A percentile compares a stretch with the other conserved stretches of the same genome.
These are phyloP conservation scores for Pogonomyrmex barbatus DNA, from an alignment of 1,140 invertebrate genomes.

Conservation along the genomic window DNA sequence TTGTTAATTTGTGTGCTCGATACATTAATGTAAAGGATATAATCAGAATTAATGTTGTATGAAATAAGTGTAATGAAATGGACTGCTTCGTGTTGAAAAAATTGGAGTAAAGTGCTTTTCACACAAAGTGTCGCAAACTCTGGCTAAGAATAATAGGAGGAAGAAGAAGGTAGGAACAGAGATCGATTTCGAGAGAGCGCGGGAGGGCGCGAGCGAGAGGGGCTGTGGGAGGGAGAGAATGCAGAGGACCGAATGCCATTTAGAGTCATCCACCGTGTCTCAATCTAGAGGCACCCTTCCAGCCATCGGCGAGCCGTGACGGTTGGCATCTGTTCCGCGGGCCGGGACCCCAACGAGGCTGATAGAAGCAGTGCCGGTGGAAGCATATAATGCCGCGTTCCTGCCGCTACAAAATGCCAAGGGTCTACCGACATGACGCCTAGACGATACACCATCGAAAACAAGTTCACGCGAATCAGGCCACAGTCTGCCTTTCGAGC, in stretches of 20 bases:
- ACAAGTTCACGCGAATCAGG: conserved; percentile 34
- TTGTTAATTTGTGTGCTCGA: neutral
- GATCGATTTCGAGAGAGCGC: conserved; percentile 58
- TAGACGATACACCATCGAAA: conserved; percentile 58
- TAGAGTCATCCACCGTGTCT: conserved; percentile 85
- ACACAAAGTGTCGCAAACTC: conserved; percentile 26
- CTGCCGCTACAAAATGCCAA: conserved; percentile 76
- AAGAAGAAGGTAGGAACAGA: conserved; percentile 7
- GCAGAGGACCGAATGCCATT: conserved; percentile 80
- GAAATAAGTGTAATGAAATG: neutral
- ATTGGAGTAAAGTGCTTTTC: neutral
- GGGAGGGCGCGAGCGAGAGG: conserved; percentile 50
- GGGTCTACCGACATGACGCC: conserved; percentile 69
- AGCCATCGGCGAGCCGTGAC: conserved; percentile 85
- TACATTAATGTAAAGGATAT: neutral
- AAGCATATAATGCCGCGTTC: conserved; percentile 65
- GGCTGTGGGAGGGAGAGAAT: conserved; percentile 52
- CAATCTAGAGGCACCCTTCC: conserved; percentile 84
- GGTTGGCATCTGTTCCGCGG: conserved; percentile 85
- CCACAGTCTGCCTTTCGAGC: conserved; percentile 71
- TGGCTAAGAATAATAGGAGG: conserved; percentile 60
- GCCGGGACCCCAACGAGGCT: conserved; percentile 76
- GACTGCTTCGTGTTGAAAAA: neutral
- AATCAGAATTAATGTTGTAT: neutral
- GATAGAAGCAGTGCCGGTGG: conserved; percentile 67